phyloP scores from a whole-genome alignment of 1,140 invertebrate species.

The Apis florea region DNA sequence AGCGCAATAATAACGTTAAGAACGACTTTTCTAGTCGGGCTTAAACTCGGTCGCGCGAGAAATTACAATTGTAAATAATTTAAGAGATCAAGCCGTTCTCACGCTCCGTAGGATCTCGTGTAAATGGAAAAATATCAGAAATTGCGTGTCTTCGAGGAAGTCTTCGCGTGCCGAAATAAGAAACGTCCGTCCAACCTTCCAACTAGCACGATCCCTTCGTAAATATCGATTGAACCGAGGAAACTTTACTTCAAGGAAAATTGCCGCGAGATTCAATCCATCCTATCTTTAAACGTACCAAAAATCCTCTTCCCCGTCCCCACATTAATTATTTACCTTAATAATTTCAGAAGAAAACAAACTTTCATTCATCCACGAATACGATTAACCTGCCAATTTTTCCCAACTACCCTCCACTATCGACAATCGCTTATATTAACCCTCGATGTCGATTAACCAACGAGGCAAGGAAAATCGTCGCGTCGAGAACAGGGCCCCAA shows the following conservation, averaged over 20 bases:
- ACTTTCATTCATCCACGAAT: too few species aligned
- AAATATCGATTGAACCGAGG: constrained; percentile 6
- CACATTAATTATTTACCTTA: too few species aligned
- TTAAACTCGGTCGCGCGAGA: not conserved
- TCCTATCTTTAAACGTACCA: not conserved
- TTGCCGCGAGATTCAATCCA: not conserved
- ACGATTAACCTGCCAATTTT: too few species aligned
- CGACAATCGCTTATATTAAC: too few species aligned
- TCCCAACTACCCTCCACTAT: too few species aligned
- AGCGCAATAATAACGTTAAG: not conserved
- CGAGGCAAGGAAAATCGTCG: not conserved
- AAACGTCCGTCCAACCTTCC: not conserved
- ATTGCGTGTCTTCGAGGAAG: not conserved
- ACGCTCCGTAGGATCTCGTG: too few species aligned
- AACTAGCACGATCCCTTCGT: not conserved
- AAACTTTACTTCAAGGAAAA: not conserved
- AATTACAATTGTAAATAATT: not conserved
- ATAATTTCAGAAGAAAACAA: too few species aligned
- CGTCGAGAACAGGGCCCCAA: not conserved
- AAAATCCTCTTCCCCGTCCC: not conserved
- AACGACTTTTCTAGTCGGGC: not conserved
- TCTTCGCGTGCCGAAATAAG: not conserved
- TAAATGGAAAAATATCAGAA: not conserved
- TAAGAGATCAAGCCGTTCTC: not conserved
- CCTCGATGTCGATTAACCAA: not conserved